phyloP scores from a whole-genome alignment of 2,888 invertebrate species.

The Caenorhabditis sulstoni region DNA sequence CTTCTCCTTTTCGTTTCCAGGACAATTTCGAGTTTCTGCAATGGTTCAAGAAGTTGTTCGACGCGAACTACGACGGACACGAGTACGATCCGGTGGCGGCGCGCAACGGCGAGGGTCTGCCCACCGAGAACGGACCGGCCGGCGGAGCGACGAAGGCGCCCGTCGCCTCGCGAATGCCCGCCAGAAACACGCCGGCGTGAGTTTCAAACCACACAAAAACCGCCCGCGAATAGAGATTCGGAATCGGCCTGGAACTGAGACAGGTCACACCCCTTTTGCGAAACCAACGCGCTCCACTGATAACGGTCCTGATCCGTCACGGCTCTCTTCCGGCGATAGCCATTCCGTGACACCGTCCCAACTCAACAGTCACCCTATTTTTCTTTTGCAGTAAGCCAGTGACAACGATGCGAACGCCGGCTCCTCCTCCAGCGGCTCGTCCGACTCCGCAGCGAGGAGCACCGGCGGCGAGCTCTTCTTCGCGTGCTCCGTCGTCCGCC shows the following conservation, averaged over 20 bases:
- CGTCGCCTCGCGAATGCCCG: conserved; percentile 51
- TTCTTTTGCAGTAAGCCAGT: conserved; percentile 47
- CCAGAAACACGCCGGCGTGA: conserved; percentile 8
- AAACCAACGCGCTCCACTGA: too few species aligned
- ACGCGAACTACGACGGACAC: conserved; percentile 98
- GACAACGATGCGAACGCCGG: conserved; percentile 49
- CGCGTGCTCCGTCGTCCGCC: background rate
- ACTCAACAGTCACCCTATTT: too few species aligned
- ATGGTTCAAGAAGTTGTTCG: conserved; percentile 99
- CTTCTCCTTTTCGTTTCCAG: conserved; percentile 56
- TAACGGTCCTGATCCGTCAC: too few species aligned
- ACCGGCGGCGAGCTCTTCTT: background rate
- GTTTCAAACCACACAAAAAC: background rate
- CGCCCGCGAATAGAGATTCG: too few species aligned
- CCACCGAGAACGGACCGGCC: conserved; percentile 49
- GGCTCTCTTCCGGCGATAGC: too few species aligned
- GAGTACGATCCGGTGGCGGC: conserved; percentile 94
- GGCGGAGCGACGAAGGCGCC: conserved; percentile 28
- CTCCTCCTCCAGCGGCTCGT: conserved; percentile 33
- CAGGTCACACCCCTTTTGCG: too few species aligned
- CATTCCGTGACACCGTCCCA: too few species aligned
- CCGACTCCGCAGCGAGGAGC: conserved; percentile 30
- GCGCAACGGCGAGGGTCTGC: conserved; percentile 83
- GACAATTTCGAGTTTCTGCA: conserved; percentile 99
- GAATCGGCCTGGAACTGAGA: too few species aligned